Conservation (phyloP, 2,797 vertebrate genomes). For the Distichodus sexfasciatus region DNA sequence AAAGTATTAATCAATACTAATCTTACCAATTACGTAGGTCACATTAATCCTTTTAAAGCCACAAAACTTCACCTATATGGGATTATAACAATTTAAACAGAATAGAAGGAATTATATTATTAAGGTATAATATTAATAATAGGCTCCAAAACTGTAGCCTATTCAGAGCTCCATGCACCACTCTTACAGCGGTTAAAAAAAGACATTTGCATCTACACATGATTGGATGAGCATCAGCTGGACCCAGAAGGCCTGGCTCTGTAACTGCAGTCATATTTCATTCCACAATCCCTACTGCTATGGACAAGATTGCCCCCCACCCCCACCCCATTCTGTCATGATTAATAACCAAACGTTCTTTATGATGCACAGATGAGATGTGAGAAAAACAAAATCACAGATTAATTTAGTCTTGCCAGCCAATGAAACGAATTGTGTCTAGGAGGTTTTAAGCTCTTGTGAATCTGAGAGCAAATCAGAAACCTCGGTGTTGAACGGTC, state of each 20-base stretch:
- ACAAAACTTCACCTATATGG: no score
- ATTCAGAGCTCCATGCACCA: no score
- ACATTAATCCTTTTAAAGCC: no score
- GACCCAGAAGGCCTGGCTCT: not conserved
- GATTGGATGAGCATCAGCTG: not conserved
- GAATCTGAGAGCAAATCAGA: constrained; percentile 61
- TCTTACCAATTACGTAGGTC: no score
- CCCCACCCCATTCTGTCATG: not conserved
- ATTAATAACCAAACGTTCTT: not conserved
- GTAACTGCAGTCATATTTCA: not conserved
- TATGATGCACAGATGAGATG: not conserved
- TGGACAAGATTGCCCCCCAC: not conserved
- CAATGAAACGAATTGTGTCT: constrained; percentile 51
- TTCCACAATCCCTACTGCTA: not conserved
- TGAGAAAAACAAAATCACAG: not conserved
- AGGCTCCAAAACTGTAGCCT: no score
- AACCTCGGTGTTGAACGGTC: constrained; percentile 47
- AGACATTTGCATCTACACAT: no score
- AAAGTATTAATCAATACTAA: no score
- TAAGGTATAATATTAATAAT: no score
- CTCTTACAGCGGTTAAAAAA: no score
- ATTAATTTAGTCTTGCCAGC: constrained; percentile 21
- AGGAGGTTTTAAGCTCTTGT: constrained; percentile 57
- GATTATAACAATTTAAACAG: no score
- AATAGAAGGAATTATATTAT: no score